These are phyloP conservation scores for Amphiprion percula DNA, from an alignment of 2,113 vertebrate species.

Conservation along the genomic window DNA sequence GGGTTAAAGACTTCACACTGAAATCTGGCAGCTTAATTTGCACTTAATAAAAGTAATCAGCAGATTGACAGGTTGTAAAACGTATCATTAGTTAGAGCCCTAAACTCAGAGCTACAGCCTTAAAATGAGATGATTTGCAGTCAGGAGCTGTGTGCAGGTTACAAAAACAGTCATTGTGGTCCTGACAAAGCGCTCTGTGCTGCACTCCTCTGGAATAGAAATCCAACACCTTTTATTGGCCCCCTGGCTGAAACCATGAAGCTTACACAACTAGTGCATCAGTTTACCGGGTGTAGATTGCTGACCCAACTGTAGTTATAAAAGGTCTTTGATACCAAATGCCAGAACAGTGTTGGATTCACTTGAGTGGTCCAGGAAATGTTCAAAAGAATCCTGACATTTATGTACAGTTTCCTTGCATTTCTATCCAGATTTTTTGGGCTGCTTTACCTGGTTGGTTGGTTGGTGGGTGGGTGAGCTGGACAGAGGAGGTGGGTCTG, in stretches of 20 bases:
- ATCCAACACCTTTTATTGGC: conserved; percentile 53
- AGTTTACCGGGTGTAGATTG: background rate
- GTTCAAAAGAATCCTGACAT: background rate
- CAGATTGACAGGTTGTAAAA: background rate
- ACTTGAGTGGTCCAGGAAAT: background rate
- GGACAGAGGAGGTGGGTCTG: background rate
- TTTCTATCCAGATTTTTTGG: background rate
- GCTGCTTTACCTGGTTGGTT: background rate
- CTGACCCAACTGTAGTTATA: background rate
- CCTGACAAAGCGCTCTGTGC: conserved; percentile 35
- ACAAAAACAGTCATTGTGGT: conserved; percentile 38
- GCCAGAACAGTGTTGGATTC: no score
- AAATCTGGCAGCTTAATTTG: no score
- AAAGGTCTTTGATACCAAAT: background rate
- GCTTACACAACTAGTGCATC: conserved; percentile 31
- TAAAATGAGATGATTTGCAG: background rate
- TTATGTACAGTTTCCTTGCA: background rate
- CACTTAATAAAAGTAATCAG: background rate
- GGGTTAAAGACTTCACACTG: no score
- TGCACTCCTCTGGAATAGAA: conserved; percentile 53
- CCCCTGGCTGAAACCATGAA: conserved; percentile 25
- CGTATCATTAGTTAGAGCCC: background rate
- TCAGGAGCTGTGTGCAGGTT: background rate
- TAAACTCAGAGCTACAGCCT: background rate
- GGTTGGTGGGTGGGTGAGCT: background rate